Evolutionary conservation across 2,797 vertebrate genomes (phyloP).

Genomic region (Buceros bicornis): DNA sequence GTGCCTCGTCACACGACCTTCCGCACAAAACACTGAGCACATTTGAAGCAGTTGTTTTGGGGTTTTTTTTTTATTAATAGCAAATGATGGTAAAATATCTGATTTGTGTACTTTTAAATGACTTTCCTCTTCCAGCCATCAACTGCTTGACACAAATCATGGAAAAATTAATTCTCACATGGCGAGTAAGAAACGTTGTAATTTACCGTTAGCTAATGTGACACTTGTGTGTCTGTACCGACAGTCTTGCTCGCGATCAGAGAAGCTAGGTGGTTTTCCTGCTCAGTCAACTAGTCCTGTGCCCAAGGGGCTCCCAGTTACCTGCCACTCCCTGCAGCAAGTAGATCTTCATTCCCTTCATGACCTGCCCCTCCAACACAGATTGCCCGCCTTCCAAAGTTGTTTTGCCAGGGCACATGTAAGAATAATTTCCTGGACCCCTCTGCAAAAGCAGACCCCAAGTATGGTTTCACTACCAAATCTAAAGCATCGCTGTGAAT

Average conservation of each 20-base stretch:
- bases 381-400: not conserved
- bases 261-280: not conserved
- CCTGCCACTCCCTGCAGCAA: not conserved
- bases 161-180: not conserved
- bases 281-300: not conserved
- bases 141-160: not conserved
- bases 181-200: not conserved
- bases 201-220: not conserved
- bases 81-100: not conserved
- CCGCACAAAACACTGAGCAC: not conserved
- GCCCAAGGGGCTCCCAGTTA: not conserved
- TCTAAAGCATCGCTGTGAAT: not conserved
- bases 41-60: not conserved
- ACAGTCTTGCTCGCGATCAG: not conserved
- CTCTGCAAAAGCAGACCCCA: not conserved
- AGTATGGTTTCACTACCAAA: not conserved
- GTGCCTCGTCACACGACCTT: not conserved
- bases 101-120: not conserved
- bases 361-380: not conserved
- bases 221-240: not conserved
- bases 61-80: not conserved
- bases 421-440: not conserved
- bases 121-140: not conserved
- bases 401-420: not conserved
- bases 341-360: not conserved